These are phyloP conservation scores for Mantis religiosa DNA, from an alignment of 2,888 invertebrate species.

Conservation along the genomic window DNA sequence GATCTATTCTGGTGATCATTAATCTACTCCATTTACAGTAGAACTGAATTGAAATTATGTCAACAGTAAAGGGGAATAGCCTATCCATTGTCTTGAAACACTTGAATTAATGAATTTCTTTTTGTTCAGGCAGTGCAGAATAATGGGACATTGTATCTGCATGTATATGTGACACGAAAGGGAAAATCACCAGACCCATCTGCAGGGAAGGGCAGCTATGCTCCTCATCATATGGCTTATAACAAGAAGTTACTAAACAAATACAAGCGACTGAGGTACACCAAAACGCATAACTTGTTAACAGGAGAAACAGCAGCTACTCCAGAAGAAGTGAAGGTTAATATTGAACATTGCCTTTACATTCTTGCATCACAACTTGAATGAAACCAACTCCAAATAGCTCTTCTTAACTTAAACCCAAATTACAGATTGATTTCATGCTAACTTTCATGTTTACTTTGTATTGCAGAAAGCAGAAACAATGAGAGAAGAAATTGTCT, in stretches of 20 bases:
- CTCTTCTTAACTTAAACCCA: not conserved
- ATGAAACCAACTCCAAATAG: not conserved
- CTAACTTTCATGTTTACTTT: not conserved
- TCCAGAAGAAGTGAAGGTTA: constrained; percentile 60
- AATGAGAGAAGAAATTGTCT: constrained; percentile 81
- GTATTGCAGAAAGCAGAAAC: constrained; percentile 64
- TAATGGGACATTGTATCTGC: constrained; percentile 92
- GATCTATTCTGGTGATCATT: no score
- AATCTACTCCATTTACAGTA: no score
- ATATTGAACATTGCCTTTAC: constrained; percentile 3
- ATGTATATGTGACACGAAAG: constrained; percentile 78
- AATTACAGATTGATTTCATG: not conserved
- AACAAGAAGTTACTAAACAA: constrained; percentile 80
- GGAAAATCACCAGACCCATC: constrained; percentile 81
- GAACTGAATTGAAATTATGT: no score
- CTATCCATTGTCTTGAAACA: not conserved
- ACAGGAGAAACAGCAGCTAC: constrained; percentile 84
- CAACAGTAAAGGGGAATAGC: no score
- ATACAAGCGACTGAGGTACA: constrained; percentile 81
- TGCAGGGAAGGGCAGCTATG: constrained; percentile 59
- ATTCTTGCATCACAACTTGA: not conserved
- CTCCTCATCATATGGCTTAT: constrained; percentile 66
- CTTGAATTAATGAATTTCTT: not conserved
- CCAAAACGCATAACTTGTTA: constrained; percentile 87
- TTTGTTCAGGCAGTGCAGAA: constrained; percentile 57